Evolutionary conservation across 2,113 vertebrate genomes (phyloP).

Genomic region (Baryphthengus martii): DNA sequence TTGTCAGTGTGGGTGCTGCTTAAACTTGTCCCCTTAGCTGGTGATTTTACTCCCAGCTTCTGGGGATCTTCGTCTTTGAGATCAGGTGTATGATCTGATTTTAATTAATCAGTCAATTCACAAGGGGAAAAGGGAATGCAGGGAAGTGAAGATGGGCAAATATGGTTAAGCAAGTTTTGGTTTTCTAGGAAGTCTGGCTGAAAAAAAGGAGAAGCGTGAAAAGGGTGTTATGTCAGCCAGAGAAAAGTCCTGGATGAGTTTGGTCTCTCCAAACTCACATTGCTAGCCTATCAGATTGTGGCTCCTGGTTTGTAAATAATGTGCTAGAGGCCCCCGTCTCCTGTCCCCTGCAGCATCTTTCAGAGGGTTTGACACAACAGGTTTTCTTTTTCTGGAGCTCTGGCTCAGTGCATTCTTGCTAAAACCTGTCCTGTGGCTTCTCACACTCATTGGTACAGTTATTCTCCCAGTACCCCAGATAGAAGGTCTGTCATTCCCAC

Average conservation of each 20-base stretch:
- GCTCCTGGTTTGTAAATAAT: background rate
- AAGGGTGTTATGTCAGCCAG: background rate
- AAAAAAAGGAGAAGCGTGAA: background rate
- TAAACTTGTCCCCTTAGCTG: background rate
- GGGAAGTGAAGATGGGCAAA: background rate
- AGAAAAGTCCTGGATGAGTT: background rate
- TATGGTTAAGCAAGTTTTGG: background rate
- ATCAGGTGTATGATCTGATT: background rate
- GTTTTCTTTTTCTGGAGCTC: background rate
- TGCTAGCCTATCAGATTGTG: accelerated
- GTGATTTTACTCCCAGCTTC: background rate
- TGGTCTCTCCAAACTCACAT: background rate
- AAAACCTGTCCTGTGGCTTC: background rate
- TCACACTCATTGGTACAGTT: background rate
- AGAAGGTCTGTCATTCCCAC: background rate
- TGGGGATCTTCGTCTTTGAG: background rate
- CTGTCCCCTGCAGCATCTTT: background rate
- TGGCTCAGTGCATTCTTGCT: background rate
- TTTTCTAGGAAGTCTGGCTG: background rate
- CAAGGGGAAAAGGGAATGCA: background rate
- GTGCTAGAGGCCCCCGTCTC: too few relatives aligned
- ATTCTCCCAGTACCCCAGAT: background rate
- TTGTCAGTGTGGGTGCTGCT: background rate
- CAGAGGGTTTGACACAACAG: background rate
- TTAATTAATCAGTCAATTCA: background rate